phyloP scores from a whole-genome alignment of 2,888 invertebrate genomes.

The Polietes domitor region DNA sequence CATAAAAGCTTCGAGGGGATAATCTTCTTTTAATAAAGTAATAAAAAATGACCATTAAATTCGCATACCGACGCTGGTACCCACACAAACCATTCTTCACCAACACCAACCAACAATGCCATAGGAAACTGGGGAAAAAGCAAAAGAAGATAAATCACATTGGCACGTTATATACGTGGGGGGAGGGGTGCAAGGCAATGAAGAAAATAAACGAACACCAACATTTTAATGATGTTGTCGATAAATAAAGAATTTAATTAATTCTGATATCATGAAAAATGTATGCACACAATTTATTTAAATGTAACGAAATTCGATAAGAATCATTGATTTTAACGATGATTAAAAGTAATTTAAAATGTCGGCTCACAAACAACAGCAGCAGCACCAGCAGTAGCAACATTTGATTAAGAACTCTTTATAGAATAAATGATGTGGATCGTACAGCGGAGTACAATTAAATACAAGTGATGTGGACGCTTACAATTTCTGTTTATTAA shows the following conservation, averaged over 20 bases:
- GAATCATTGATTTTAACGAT: constrained; percentile 29
- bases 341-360: constrained; percentile 20
- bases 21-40: constrained; percentile 6
- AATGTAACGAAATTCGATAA: constrained; percentile 10
- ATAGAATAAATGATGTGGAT: not conserved
- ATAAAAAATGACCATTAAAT: constrained; percentile 23
- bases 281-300: constrained; percentile 14
- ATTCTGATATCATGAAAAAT: constrained; percentile 18
- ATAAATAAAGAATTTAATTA: constrained; percentile 37
- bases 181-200: not conserved
- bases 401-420: constrained; percentile 19
- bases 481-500: too few species aligned
- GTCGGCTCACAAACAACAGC: not conserved
- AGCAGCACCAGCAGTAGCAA: not conserved
- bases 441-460: not conserved
- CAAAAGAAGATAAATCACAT: not conserved
- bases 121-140: not conserved
- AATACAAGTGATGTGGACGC: too few species aligned
- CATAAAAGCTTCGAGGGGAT: not conserved
- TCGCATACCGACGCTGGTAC: not conserved
- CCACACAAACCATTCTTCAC: not conserved
- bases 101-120: not conserved
- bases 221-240: constrained; percentile 25
- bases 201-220: constrained; percentile 1
- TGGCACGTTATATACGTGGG: not conserved